Evolutionary conservation across 2,888 invertebrate species (phyloP), one percentile per base, ranked within the genome.

Genomic region (Encarsia formosa): DNA sequence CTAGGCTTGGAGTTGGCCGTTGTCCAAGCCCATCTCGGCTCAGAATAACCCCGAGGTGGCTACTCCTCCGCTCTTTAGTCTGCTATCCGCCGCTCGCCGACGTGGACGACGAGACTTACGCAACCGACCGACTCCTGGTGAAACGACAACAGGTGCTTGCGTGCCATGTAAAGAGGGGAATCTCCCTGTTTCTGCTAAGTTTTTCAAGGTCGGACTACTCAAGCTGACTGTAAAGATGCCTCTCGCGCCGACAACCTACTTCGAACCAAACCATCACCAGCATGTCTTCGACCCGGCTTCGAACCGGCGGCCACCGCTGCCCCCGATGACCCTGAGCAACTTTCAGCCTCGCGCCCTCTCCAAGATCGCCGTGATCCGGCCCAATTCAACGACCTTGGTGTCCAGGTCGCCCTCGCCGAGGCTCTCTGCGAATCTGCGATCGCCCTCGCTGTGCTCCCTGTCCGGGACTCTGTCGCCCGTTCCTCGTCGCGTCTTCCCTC

Each of bases 21-120:
- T 6, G 19, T 56, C 70, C 70, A 70, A 62, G 31, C 35, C 35
- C 8, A 6, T 54, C 58, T 55, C 58, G 54, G 58, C 73, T 71
- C 65, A 73, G 73, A 73, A 73, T 73, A 73, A 73, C 70, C 69
- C 65, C 62, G 70, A 72, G 73, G 71, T 73, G 70, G 67, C 64
- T 70, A 68, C 65, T 68, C 64, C 65, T 64, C 56, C 52, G 49
- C 56, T 56, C 15, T 11, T 18, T 20, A 23, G 29, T 13, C 34
- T 34, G 8, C 34, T 6, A 34, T n/a, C n/a, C 34, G 23, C n/a
- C 23, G 39, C 23, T 4, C 23, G 19, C 2, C 20, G n/a, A 15
- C 13, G 2, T 4, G 20, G 4, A 13, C 3, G 19, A 13, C 38
- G 35, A 13, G 15, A 37, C 38, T 3, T 13, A 9, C 19, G 38